Evolutionary conservation across 2,113 vertebrate species (phyloP).

Genomic region (Cnemophilus loriae): DNA sequence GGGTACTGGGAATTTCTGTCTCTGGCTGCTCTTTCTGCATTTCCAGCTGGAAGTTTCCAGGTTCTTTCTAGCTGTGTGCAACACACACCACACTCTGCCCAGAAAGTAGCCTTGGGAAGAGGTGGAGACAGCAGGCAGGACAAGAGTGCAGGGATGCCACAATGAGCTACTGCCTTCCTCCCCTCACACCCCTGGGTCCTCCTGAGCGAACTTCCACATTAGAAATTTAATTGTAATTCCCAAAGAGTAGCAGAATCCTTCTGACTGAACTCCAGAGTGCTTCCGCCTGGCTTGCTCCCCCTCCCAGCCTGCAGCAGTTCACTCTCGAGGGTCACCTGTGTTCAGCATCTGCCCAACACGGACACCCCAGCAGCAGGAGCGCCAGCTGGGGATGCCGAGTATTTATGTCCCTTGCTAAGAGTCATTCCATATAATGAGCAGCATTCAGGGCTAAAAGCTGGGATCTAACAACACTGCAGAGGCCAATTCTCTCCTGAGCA

Average conservation of each 20-base stretch:
- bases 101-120: neutral
- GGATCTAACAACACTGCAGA: neutral
- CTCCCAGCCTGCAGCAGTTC: neutral
- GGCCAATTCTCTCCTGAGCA: neutral
- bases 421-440: neutral
- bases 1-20: neutral
- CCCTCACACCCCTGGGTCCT: neutral
- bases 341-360: neutral
- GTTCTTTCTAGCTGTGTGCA: neutral
- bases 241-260: neutral
- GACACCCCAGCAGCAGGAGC: neutral
- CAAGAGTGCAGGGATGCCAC: neutral
- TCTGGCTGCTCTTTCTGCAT: neutral
- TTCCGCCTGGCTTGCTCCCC: neutral
- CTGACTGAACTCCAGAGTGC: neutral
- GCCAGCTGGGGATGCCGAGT: neutral
- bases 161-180: neutral
- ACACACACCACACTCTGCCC: neutral
- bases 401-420: neutral
- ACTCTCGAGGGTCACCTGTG: neutral
- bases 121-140: neutral
- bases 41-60: neutral
- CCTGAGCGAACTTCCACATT: neutral
- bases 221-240: neutral
- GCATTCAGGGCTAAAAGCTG: neutral